Evolutionary conservation across 2,113 vertebrate genomes (phyloP).

Genomic region (Maccullochella peelii): DNA sequence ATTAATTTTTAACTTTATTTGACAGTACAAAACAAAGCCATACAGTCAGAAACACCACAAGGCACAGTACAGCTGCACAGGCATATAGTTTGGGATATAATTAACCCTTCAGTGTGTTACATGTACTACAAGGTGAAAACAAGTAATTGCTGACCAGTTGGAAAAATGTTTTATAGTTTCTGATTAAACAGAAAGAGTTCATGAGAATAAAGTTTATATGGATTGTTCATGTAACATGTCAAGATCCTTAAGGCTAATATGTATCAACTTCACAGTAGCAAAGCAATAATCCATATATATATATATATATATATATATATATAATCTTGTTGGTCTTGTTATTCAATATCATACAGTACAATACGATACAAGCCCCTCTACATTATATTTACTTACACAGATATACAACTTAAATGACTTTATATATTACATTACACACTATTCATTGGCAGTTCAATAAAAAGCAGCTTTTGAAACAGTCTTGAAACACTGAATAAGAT

Average conservation of each 20-base stretch:
- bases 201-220: background rate
- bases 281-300: conserved; percentile 45
- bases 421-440: conserved; percentile 69
- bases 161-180: conserved; percentile 30
- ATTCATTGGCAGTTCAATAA: conserved; percentile 62
- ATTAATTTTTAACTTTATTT: conserved; percentile 71
- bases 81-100: conserved; percentile 63
- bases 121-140: conserved; percentile 57
- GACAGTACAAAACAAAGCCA: conserved; percentile 76
- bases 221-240: conserved; percentile 16
- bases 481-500: conserved; percentile 63
- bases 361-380: conserved; percentile 73
- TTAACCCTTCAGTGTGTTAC: conserved; percentile 59
- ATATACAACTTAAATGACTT: conserved; percentile 61
- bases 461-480: conserved; percentile 79
- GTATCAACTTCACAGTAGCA: conserved; percentile 60
- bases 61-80: conserved; percentile 75
- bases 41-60: conserved; percentile 73
- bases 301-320: conserved; percentile 1
- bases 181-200: conserved; percentile 43
- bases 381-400: conserved; percentile 72
- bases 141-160: conserved; percentile 32
- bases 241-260: conserved; percentile 60
- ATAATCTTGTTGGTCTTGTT: conserved; percentile 32
- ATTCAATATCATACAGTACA: conserved; percentile 68